Base-by-base conservation (phyloP, 1,140 invertebrate species). In the Zaprionus gabonicus region DNA sequence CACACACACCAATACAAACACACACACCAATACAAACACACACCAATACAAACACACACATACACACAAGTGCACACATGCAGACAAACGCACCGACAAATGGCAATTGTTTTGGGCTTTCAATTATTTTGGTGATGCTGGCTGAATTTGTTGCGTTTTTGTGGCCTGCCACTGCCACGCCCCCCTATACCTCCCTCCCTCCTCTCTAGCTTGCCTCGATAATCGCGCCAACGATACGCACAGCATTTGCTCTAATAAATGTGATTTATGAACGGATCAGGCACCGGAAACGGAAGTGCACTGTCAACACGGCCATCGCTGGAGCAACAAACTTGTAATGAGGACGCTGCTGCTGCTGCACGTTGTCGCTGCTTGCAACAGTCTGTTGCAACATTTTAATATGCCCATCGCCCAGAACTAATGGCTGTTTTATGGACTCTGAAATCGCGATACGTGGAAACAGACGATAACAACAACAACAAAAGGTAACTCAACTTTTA, bases 71-170 rank as follows among this genome's bases (percentile, higher is more conserved):
- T 55, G 44, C 12, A 34, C 44, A 36, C 27, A 64, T 34, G 23
- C 51, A 57, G 51, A 59, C 23, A 23, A 44, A 38, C 6, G 58
- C 31, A 44, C 56, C 55, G 10, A 27, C 44, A 53, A 28, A 34
- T 53, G 53, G 31, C 25, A 66, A 62, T 66, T 78, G 56, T 69
- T 71, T 80, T 74, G 71, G 62, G 73, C 17, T 58, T 64, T 80
- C 63, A 73, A 58, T 58, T 66, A 57, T 84, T 80, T 82, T 56
- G 44, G 15, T 73, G 78, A 49, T 68, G 41, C 59, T 70, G 71
- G 68, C 65, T 67, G 62, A 68, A 68, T 77, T 82, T 81, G 82
- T 82, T 78, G 69, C 80, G 78, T 81, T 85, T 84, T 84, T 84
- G 81, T 81, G 81, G 79, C 38, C 25, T 31, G 59, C 41, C 59